phyloP scores from a whole-genome alignment of 2,888 invertebrate genomes.

The Tipula helvola region DNA sequence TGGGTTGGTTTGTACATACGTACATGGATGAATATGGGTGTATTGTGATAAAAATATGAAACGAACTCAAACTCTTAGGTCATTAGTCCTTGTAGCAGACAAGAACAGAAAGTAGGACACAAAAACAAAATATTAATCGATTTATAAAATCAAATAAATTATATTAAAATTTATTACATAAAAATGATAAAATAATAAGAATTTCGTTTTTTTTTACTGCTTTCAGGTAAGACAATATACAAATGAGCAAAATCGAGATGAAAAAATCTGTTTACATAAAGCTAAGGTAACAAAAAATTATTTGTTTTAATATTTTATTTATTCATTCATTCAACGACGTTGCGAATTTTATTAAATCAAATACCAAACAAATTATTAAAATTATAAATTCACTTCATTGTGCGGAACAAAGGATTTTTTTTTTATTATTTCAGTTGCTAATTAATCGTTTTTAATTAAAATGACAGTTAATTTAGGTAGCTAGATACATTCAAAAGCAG shows the following conservation, averaged over 20 bases:
- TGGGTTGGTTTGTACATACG: not conserved
- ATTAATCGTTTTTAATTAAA: not conserved
- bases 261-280: not conserved
- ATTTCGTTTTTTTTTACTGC: not conserved
- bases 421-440: not conserved
- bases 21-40: not conserved
- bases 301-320: not conserved
- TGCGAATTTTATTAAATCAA: not conserved
- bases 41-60: not conserved
- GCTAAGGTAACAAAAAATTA: not conserved
- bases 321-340: not conserved
- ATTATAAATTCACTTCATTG: not conserved
- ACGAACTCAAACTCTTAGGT: not conserved
- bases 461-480: not conserved
- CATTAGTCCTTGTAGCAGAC: not conserved
- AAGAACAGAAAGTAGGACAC: not conserved
- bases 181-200: not conserved
- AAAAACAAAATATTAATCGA: not conserved
- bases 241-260: not conserved
- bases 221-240: not conserved
- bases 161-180: not conserved
- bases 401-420: not conserved
- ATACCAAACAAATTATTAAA: not conserved
- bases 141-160: not conserved
- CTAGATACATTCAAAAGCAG: not conserved